phyloP scores from a whole-genome alignment of 2,113 vertebrate genomes.

The Otis tarda region DNA sequence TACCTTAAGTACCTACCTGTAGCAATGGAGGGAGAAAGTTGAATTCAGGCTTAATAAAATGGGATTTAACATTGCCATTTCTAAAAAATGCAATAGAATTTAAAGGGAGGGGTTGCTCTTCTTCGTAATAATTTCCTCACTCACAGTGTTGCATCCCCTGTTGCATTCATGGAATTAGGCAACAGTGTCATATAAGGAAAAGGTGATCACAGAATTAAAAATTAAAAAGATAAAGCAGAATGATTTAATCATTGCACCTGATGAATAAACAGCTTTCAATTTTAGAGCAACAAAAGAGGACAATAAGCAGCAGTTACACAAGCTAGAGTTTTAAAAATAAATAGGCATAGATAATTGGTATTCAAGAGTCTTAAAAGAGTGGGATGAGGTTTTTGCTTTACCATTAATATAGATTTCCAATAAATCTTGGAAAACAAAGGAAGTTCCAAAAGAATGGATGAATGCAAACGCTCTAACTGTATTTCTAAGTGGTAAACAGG shows the following conservation, averaged over 20 bases:
- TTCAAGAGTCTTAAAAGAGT: neutral
- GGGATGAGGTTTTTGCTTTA: neutral
- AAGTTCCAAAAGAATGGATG: conserved; percentile 24
- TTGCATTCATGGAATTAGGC: neutral
- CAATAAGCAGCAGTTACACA: neutral
- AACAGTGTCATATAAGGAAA: neutral
- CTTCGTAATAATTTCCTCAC: neutral
- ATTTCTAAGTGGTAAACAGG: conserved; percentile 29
- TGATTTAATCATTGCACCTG: neutral
- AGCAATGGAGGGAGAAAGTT: neutral
- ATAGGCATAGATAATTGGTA: neutral
- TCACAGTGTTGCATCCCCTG: neutral
- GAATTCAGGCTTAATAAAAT: neutral
- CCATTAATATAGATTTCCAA: conserved; percentile 35
- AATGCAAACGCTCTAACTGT: neutral
- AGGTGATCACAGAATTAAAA: neutral
- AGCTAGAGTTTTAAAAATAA: conserved; percentile 17
- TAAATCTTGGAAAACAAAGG: conserved; percentile 37
- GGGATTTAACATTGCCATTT: neutral
- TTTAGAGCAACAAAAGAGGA: neutral
- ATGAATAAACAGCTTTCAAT: neutral
- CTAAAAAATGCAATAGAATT: neutral
- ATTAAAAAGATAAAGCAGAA: neutral
- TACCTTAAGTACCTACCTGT: neutral
- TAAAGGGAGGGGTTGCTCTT: neutral